Conservation (phyloP, 2,888 invertebrate species). For the Aphidius colemani region DNA sequence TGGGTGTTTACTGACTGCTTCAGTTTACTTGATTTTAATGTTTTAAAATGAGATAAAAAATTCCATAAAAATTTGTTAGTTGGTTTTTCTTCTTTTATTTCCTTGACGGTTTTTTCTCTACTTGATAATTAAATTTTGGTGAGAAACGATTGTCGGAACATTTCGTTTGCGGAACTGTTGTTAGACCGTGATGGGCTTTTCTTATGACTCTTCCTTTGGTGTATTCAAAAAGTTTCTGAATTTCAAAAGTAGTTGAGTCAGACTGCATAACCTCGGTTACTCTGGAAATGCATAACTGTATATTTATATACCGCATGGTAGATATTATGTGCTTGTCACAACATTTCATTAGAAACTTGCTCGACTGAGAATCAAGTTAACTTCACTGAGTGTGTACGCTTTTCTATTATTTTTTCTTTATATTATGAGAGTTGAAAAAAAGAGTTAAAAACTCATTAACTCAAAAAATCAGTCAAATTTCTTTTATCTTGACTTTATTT, state of each 20-base stretch:
- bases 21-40: conserved; percentile 42
- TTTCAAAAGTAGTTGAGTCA: neutral
- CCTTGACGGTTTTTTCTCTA: too few species aligned
- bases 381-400: too few species aligned
- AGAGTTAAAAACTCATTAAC: too few species aligned
- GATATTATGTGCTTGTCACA: conserved; percentile 44
- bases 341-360: conserved; percentile 44
- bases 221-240: conserved; percentile 27
- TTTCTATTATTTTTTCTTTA: too few species aligned
- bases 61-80: too few species aligned
- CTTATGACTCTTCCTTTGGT: conserved; percentile 33
- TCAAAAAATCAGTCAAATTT: too few species aligned
- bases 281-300: too few species aligned
- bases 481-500: too few species aligned
- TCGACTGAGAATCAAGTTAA: neutral
- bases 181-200: conserved; percentile 33
- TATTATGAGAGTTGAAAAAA: too few species aligned
- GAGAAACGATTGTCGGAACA: neutral
- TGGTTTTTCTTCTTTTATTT: too few species aligned
- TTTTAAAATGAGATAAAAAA: conserved; percentile 25
- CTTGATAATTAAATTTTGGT: conserved; percentile 17
- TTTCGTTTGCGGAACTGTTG: neutral
- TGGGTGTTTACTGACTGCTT: conserved; percentile 14
- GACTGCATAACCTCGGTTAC: too few species aligned
- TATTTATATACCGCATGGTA: neutral